A percentile compares a stretch with the other conserved stretches of the same genome.
Evolutionary conservation across 2,797 vertebrate species (phyloP).

Genomic region (Thunnus albacares): DNA sequence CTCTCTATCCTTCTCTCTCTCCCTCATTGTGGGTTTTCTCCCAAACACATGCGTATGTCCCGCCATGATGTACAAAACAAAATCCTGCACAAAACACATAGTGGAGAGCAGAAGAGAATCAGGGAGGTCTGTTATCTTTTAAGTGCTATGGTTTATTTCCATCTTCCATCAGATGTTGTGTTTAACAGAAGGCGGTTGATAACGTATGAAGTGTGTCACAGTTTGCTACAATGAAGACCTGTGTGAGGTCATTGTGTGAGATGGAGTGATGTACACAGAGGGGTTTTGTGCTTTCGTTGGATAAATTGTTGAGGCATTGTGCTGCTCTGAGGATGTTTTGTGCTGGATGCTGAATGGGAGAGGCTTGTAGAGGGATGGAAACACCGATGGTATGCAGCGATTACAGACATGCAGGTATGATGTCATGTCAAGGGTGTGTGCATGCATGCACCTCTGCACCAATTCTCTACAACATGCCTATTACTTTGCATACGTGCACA

Average conservation of each 20-base stretch:
- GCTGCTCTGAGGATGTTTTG: conserved; percentile 80
- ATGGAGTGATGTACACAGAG: conserved; percentile 80
- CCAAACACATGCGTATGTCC: conserved; percentile 93
- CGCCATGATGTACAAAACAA: conserved; percentile 95
- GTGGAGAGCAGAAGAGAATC: conserved; percentile 52
- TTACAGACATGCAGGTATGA: conserved; percentile 88
- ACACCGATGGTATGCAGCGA: conserved; percentile 86
- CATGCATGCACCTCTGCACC: conserved; percentile 39
- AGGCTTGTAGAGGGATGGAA: conserved; percentile 78
- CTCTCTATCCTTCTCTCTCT: conserved; percentile 89
- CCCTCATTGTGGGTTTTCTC: conserved; percentile 87
- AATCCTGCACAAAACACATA: conserved; percentile 88
- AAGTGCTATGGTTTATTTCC: conserved; percentile 67
- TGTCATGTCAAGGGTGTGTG: conserved; percentile 80
- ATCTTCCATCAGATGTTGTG: conserved; percentile 75
- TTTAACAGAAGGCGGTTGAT: conserved; percentile 75
- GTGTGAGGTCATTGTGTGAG: conserved; percentile 87
- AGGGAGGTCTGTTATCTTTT: conserved; percentile 83
- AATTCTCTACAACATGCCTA: conserved; percentile 26
- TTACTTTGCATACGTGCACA: conserved; percentile 44
- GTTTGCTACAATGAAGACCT: conserved; percentile 84
- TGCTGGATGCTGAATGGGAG: conserved; percentile 79
- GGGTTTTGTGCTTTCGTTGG: conserved; percentile 69
- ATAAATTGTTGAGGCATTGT: conserved; percentile 80
- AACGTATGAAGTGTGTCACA: conserved; percentile 86